Conservation (phyloP, 2,888 invertebrate species). For the Drosophila sordidapex region DNA sequence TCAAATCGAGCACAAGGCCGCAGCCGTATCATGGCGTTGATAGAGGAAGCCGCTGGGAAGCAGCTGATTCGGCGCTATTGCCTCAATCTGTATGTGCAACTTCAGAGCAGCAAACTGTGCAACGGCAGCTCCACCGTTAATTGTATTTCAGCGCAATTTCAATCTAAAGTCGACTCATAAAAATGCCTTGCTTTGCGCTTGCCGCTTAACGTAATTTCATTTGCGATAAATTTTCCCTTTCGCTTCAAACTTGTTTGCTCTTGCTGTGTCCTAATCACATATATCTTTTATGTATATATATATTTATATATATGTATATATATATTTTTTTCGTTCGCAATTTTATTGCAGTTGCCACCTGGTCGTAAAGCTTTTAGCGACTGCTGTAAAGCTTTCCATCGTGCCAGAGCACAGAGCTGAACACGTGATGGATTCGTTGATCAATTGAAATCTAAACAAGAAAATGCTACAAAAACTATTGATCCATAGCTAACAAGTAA, state of each 20-base stretch:
- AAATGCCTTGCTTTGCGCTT: constrained; percentile 28
- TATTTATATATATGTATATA: constrained; percentile 9
- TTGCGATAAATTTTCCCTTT: constrained; percentile 70
- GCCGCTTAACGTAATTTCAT: constrained; percentile 46
- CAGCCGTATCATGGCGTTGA: constrained; percentile 25
- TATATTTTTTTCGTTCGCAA: constrained; percentile 25
- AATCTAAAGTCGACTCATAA: constrained; percentile 46
- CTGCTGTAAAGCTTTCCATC: constrained; percentile 29
- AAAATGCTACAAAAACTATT: not conserved
- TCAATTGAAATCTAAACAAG: not conserved
- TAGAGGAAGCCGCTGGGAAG: constrained; percentile 60
- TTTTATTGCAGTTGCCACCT: constrained; percentile 49
- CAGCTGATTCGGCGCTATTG: constrained; percentile 36
- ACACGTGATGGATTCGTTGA: constrained; percentile 1
- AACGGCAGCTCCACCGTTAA: constrained; percentile 50
- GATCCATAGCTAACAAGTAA: not conserved
- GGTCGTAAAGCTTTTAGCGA: constrained; percentile 36
- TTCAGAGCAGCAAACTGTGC: constrained; percentile 13
- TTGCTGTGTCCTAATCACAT: constrained; percentile 72
- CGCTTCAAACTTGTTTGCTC: constrained; percentile 66
- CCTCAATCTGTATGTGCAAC: constrained; percentile 22
- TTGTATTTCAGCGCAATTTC: constrained; percentile 61
- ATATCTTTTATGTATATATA: constrained; percentile 46
- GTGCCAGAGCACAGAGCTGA: constrained; percentile 2
- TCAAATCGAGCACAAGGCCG: constrained; percentile 81